These are phyloP conservation scores for Leptinotarsa haldemani DNA, from an alignment of 2,888 invertebrate genomes.

Conservation along the genomic window DNA sequence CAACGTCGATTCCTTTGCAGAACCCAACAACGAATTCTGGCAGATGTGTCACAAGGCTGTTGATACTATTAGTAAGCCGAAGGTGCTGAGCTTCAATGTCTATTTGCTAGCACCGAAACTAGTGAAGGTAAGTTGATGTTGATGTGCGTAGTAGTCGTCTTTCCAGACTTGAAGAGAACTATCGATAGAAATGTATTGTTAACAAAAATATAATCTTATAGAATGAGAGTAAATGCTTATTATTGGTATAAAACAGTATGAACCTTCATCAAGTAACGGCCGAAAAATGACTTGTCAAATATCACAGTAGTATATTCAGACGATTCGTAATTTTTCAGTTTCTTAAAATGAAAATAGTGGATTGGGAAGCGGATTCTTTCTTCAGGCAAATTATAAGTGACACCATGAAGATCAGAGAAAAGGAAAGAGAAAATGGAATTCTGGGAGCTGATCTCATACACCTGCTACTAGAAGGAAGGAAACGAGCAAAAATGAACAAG, in stretches of 20 bases:
- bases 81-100: constrained; percentile 19
- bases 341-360: constrained; percentile 23
- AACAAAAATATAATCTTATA: too few species aligned
- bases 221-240: too few species aligned
- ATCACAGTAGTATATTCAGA: too few species aligned
- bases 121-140: constrained; percentile 15
- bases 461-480: constrained; percentile 14
- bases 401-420: constrained; percentile 18
- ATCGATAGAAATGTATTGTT: too few species aligned
- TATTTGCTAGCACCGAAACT: constrained; percentile 15
- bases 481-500: constrained; percentile 2
- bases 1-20: constrained; percentile 67
- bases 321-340: constrained; percentile 2
- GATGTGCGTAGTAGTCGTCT: too few species aligned
- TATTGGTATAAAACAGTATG: too few species aligned
- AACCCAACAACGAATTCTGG: constrained; percentile 70
- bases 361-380: constrained; percentile 25
- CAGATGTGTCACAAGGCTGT: constrained; percentile 67
- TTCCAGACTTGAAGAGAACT: too few species aligned
- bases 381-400: constrained; percentile 23
- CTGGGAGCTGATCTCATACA: constrained; percentile 19
- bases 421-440: constrained; percentile 20
- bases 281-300: too few species aligned
- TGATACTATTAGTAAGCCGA: constrained; percentile 49
- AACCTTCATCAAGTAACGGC: too few species aligned